A percentile compares a stretch with the other conserved stretches of the same genome.
Evolutionary conservation across 2,797 vertebrate genomes (phyloP).

Genomic region (Poeciliopsis gracilis): DNA sequence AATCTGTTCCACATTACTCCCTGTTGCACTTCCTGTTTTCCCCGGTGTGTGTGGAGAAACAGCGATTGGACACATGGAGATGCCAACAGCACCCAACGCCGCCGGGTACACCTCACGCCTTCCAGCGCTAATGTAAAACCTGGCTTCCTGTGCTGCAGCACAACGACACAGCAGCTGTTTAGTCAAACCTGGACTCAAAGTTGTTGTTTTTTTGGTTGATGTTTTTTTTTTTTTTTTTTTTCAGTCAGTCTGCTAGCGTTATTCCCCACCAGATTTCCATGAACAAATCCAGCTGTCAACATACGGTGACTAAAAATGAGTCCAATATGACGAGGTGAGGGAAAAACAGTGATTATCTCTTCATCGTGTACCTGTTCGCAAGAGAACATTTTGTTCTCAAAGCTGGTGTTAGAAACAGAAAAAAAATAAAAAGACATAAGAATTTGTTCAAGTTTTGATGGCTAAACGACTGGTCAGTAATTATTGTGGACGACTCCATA

Average conservation of each 20-base stretch:
- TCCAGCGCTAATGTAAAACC: conserved; percentile 64
- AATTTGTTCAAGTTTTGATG: neutral
- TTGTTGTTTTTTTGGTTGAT: conserved; percentile 10
- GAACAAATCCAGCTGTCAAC: conserved; percentile 54
- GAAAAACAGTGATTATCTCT: neutral
- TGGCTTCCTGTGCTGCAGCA: conserved; percentile 40
- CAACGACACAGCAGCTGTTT: conserved; percentile 51
- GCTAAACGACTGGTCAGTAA: neutral
- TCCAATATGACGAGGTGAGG: neutral
- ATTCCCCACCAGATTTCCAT: conserved; percentile 37
- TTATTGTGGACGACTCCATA: neutral
- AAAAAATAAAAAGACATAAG: neutral
- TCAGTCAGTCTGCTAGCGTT: conserved; percentile 20
- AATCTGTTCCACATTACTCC: conserved; percentile 75
- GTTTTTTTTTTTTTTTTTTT: neutral
- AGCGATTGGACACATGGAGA: conserved; percentile 23
- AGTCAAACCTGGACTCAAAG: conserved; percentile 28
- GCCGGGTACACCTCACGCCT: conserved; percentile 54
- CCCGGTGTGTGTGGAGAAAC: conserved; percentile 34
- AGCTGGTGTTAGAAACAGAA: neutral
- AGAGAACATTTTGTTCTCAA: neutral
- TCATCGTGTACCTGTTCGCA: neutral
- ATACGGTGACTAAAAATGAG: conserved; percentile 1
- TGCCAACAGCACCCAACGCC: conserved; percentile 57
- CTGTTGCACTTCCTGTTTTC: conserved; percentile 62